Percentiles rank a stretch among this genome's conserved stretches.
These are phyloP conservation scores for Zonitis immaculata DNA, from an alignment of 2,888 invertebrate genomes.

Conservation along the genomic window DNA sequence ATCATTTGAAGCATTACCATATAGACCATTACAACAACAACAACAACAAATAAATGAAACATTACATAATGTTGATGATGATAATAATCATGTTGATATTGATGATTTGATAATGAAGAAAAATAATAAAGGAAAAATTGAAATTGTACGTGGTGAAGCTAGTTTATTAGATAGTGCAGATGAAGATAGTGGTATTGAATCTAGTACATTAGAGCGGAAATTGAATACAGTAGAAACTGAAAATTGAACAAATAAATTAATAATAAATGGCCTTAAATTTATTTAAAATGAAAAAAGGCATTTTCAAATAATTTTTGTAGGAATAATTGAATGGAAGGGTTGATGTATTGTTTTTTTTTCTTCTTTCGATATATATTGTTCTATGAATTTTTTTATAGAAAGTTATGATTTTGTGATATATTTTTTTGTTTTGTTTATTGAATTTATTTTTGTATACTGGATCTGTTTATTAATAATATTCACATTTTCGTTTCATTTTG, in stretches of 20 bases:
- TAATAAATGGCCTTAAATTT: slow-evolving; percentile 7
- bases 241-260: not conserved
- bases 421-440: not conserved
- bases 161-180: slow-evolving; percentile 61
- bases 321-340: slow-evolving; percentile 7
- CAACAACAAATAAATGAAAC: slow-evolving; percentile 8
- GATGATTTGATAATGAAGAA: slow-evolving; percentile 8
- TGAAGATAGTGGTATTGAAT: slow-evolving; percentile 63
- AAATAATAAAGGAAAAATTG: slow-evolving; percentile 24
- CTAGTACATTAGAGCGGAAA: slow-evolving; percentile 57
- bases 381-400: not conserved
- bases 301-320: slow-evolving; percentile 3
- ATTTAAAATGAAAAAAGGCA: slow-evolving; percentile 2
- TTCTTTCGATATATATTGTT: not conserved
- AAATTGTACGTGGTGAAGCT: slow-evolving; percentile 52
- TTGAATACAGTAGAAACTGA: slow-evolving; percentile 13
- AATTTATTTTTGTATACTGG: slow-evolving; percentile 1
- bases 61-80: slow-evolving; percentile 6
- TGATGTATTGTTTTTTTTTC: slow-evolving; percentile 10
- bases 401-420: slow-evolving; percentile 1
- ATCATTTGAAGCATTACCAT: slow-evolving; percentile 47
- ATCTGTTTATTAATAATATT: slow-evolving; percentile 3
- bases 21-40: slow-evolving; percentile 36
- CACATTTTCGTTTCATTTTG: too few relatives aligned
- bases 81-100: slow-evolving; percentile 13